Base-by-base conservation (phyloP, 2,888 invertebrate species). In the Diachrysia chrysitis region DNA sequence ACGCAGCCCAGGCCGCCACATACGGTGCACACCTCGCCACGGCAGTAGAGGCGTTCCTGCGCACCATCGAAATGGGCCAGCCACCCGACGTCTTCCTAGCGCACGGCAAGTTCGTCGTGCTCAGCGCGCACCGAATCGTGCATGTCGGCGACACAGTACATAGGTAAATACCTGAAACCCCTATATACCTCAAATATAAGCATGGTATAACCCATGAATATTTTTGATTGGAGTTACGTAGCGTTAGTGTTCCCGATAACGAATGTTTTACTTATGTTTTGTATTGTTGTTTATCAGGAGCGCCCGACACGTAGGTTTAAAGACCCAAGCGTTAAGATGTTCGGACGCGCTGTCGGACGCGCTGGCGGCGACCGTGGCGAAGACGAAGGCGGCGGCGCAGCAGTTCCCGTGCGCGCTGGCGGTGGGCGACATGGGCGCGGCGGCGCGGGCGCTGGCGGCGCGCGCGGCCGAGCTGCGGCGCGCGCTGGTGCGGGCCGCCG, bases 61-160 rank as follows among this genome's bases (percentile, higher is more conserved):
- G 97, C 83, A 98, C 98, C 6, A 98, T 99, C 51, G 98, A 98
- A 86, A 98, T 97, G 91, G 99, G 98, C 86, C 98, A 99, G 89
- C 98, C 99, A 48, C 99, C 99, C 0, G 98, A 98, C 92, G 97
- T 97, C 74, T 99, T 99, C 91, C 97, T 99, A 61, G 98, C 98
- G 16, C 98, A 99, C 89, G 98, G 98, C 62, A 99, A 99, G 91
- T 98, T 98, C 91, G 98, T 99, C 12, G 98, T 99, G 42, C 96
- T 99, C 58, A 98, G 98, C 89, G 99, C 99, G 29, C 99, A 99
- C 88, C 97, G 99, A 89, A 96, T 99, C 86, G 98, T 99, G 21
- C 98, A 98, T 88, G 99, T 99, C 71, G 99, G 99, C 60, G 99
- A 99, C 93, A 98, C 98, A 58, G 98, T 99, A 32, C 97, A 98